phyloP scores from a whole-genome alignment of 1,140 invertebrate genomes.

The Holotrichia oblita region DNA sequence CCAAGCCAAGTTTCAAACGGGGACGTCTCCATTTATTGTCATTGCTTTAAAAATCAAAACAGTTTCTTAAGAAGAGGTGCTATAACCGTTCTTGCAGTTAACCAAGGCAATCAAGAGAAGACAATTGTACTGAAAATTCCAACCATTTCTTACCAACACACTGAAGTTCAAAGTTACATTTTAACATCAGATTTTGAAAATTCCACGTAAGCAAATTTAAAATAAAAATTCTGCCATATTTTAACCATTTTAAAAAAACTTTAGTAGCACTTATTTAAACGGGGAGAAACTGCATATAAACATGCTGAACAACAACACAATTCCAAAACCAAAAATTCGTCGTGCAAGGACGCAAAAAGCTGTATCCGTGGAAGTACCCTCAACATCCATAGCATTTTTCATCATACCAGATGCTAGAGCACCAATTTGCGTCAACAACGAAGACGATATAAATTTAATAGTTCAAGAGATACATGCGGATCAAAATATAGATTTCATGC shows the following conservation, averaged over 20 bases:
- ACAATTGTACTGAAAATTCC: conserved; percentile 48
- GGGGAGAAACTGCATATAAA: conserved; percentile 49
- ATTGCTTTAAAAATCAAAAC: conserved; percentile 57
- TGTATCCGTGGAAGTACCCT: conserved; percentile 50
- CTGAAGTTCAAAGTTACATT: conserved; percentile 57
- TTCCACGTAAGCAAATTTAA: conserved; percentile 48
- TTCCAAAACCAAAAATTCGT: conserved; percentile 54
- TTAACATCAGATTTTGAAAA: conserved; percentile 49
- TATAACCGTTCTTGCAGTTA: conserved; percentile 55
- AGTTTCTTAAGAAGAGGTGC: conserved; percentile 54
- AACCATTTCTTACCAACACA: conserved; percentile 47
- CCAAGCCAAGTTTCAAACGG: conserved; percentile 30
- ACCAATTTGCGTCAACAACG: conserved; percentile 52
- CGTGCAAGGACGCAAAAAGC: conserved; percentile 50
- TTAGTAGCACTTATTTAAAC: conserved; percentile 55
- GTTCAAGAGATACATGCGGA: conserved; percentile 54
- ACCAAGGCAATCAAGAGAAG: conserved; percentile 47
- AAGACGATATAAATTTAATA: conserved; percentile 51
- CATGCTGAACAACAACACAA: conserved; percentile 44
- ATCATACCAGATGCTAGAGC: conserved; percentile 55
- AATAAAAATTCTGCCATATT: no score
- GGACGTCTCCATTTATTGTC: conserved; percentile 48
- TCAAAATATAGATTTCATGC: conserved; percentile 45
- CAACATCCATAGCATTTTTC: conserved; percentile 56
- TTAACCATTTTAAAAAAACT: no score